These are phyloP conservation scores for Otus sunia DNA, from an alignment of 2,113 vertebrate genomes.

Conservation along the genomic window DNA sequence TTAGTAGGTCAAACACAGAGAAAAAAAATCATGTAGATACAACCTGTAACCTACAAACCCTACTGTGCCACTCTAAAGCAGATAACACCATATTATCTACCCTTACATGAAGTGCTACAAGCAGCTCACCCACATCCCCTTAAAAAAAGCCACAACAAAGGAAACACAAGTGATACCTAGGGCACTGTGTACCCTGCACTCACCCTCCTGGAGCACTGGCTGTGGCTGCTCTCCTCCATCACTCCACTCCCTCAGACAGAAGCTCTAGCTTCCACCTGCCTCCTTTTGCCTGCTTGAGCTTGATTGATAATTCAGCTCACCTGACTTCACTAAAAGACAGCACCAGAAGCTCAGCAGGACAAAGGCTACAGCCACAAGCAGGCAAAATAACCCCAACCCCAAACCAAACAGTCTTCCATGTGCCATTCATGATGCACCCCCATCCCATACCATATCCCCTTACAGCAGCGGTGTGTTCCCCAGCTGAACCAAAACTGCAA, in stretches of 20 bases:
- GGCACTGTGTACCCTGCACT: rapidly evolving
- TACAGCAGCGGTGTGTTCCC: neutral
- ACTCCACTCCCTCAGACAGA: rapidly evolving
- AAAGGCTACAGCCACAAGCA: neutral
- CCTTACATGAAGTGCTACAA: neutral
- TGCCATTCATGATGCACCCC: neutral
- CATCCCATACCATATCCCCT: neutral
- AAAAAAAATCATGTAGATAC: rapidly evolving
- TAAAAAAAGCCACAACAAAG: neutral
- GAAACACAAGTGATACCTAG: rapidly evolving
- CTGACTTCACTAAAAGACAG: neutral
- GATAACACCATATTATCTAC: rapidly evolving
- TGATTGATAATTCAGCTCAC: neutral
- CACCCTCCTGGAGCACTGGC: rapidly evolving
- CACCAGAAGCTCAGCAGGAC: neutral
- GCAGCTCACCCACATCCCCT: neutral
- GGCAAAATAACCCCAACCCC: neutral
- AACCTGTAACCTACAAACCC: neutral
- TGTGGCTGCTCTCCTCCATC: rapidly evolving
- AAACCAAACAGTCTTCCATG: neutral
- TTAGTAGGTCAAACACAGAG: neutral
- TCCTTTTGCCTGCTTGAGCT: neutral
- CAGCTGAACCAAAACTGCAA: neutral
- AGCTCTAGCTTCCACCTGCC: neutral
- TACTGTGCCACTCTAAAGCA: rapidly evolving